These are phyloP conservation scores for Acrobasis suavella DNA, from an alignment of 2,888 invertebrate genomes.

Conservation along the genomic window DNA sequence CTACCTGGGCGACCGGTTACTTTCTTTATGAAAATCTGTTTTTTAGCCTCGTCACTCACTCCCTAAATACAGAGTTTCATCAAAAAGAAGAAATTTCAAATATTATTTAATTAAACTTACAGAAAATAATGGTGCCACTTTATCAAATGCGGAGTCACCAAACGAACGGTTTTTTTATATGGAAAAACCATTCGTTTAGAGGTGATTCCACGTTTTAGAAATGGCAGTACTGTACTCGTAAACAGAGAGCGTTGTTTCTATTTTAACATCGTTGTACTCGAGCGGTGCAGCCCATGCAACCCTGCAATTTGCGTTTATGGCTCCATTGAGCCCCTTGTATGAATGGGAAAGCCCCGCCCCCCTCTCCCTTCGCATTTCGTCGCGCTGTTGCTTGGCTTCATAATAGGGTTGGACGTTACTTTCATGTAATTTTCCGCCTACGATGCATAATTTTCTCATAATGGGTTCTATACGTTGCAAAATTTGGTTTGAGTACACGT, in stretches of 20 bases:
- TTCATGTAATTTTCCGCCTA: conserved; percentile 48
- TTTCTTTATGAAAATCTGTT: too few relatives aligned
- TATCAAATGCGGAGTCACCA: too few relatives aligned
- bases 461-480: conserved; percentile 23
- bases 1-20: too few relatives aligned
- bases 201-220: too few relatives aligned
- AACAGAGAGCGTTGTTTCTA: conserved; percentile 16
- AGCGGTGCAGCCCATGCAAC: conserved; percentile 44
- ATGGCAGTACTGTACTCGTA: not conserved
- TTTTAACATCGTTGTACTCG: conserved; percentile 18
- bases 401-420: conserved; percentile 44
- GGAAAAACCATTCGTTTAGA: too few relatives aligned
- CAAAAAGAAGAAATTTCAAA: too few relatives aligned
- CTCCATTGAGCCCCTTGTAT: conserved; percentile 49
- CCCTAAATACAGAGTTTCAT: too few relatives aligned
- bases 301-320: conserved; percentile 58
- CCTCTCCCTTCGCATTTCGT: conserved; percentile 37
- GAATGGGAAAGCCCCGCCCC: conserved; percentile 49
- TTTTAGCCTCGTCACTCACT: too few relatives aligned
- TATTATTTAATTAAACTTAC: too few relatives aligned
- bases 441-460: conserved; percentile 43
- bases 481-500: conserved; percentile 18
- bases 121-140: too few relatives aligned
- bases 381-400: conserved; percentile 30
- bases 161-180: too few relatives aligned